A percentile compares a stretch with the other conserved stretches of the same genome.
Evolutionary conservation across 2,888 invertebrate genomes (phyloP).

Genomic region (Leptinotarsa rubiginosa): DNA sequence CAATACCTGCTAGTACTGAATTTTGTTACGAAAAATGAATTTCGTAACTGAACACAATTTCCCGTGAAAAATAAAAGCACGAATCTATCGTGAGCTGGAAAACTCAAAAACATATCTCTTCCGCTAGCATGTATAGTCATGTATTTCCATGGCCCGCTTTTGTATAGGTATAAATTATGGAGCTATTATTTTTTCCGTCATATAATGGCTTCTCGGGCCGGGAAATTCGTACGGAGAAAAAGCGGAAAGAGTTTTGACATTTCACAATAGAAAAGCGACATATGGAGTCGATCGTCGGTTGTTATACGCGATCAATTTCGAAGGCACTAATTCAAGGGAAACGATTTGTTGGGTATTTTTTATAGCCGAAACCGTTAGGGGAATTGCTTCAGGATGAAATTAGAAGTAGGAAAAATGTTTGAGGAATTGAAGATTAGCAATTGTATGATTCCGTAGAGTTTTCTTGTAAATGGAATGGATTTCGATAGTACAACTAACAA

Average conservation of each 20-base stretch:
- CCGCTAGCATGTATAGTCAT: conserved; percentile 34
- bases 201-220: conserved; percentile 43
- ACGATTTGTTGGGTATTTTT: neutral
- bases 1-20: neutral
- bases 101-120: conserved; percentile 44
- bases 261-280: conserved; percentile 48
- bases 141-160: conserved; percentile 41
- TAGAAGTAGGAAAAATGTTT: neutral
- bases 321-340: conserved; percentile 49
- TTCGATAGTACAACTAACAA: too few species aligned
- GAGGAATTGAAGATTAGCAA: neutral
- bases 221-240: conserved; percentile 39
- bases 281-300: conserved; percentile 42
- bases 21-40: neutral
- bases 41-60: conserved; percentile 10
- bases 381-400: neutral
- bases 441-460: too few species aligned
- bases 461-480: too few species aligned
- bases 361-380: neutral
- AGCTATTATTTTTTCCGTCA: conserved; percentile 46
- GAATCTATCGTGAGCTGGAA: conserved; percentile 39
- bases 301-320: conserved; percentile 50
- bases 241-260: conserved; percentile 46
- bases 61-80: conserved; percentile 37
- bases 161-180: conserved; percentile 45